Evolutionary conservation across 30 jellyfish, hydroid and myxozoan species (phyloP), one percentile per base, ranked within the genome.

Genomic region (Pelagia noctiluca): DNA sequence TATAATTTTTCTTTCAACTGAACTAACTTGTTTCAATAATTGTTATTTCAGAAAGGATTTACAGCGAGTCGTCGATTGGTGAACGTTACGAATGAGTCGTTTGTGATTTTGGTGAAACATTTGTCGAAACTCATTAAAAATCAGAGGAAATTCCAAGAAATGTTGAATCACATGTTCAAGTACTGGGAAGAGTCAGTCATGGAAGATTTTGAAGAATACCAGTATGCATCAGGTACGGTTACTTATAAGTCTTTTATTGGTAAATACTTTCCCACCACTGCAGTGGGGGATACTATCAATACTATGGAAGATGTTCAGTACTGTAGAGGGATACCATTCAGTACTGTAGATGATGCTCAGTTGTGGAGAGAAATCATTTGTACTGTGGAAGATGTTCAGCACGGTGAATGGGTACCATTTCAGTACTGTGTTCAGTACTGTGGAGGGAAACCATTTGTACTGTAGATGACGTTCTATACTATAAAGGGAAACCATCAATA

Each of bases 101-200:
- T 82, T 63, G 37, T 84, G 47, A 73, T 96, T 25, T 60, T 90
- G 19, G 33, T 90, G 66, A 87, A 77, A 26, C 95, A 84, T 57
- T 67, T 90, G 29, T 75, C 96, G 22, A 77, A 73, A 28, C 86
- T 83, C 21, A 26, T 83, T 54, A 79, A 86, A 33, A 69, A 77
- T 12, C 78, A 72, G 34, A 83, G 84, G 54, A 82, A 82, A 31
- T 83, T 75, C 23, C 61, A 75, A 19, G 91, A 63, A 12, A 52
- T 90, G 35, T 42, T 78, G 60, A 78, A 60, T 46, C 94, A 82
- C 23, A 71, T 90, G 76, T 90, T 90, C 29, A 35, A 68, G 46
- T 69, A 83, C 36, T 90, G 92, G 91, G 97, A 90, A 77, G 97
- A 90, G 30, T 42, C 74, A 26, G 76, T 75, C 54, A 67, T 90